These are phyloP conservation scores for Antheraea yamamai DNA, from an alignment of 2,888 invertebrate species.

Conservation along the genomic window DNA sequence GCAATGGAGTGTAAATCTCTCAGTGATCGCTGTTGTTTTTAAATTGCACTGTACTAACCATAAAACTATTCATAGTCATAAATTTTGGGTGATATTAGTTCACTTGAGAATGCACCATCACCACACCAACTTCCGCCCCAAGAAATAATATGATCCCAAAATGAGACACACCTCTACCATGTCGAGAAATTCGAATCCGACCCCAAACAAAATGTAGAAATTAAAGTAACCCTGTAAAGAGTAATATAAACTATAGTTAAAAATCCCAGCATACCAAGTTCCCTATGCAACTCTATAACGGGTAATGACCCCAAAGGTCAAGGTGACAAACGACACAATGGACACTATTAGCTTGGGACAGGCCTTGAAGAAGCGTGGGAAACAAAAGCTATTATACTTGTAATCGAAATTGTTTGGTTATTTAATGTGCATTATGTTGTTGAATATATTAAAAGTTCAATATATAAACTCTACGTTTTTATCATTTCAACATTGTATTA, in stretches of 20 bases:
- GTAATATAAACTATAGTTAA: not conserved
- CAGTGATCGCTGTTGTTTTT: too few species aligned
- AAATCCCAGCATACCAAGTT: not conserved
- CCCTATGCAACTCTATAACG: not conserved
- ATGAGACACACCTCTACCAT: not conserved
- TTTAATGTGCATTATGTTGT: not conserved
- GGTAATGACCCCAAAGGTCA: slow-evolving; percentile 31
- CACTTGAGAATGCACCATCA: too few species aligned
- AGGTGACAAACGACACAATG: slow-evolving; percentile 24
- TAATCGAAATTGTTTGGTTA: slow-evolving; percentile 4
- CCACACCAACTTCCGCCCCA: too few species aligned
- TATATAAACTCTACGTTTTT: not conserved
- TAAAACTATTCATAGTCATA: too few species aligned
- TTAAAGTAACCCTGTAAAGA: not conserved
- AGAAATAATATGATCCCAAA: too few species aligned
- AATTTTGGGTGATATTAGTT: too few species aligned
- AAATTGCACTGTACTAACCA: too few species aligned
- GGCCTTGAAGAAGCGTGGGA: slow-evolving; percentile 45
- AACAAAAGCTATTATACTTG: slow-evolving; percentile 16
- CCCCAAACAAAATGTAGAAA: not conserved
- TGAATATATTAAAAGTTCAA: not conserved
- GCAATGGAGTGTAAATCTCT: too few species aligned
- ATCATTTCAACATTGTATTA: not conserved
- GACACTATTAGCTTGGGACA: slow-evolving; percentile 8
- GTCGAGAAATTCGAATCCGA: not conserved